phyloP scores from a whole-genome alignment of 35 echinoderm and acorn worm genomes.

The Ophiothrix spiculata region DNA sequence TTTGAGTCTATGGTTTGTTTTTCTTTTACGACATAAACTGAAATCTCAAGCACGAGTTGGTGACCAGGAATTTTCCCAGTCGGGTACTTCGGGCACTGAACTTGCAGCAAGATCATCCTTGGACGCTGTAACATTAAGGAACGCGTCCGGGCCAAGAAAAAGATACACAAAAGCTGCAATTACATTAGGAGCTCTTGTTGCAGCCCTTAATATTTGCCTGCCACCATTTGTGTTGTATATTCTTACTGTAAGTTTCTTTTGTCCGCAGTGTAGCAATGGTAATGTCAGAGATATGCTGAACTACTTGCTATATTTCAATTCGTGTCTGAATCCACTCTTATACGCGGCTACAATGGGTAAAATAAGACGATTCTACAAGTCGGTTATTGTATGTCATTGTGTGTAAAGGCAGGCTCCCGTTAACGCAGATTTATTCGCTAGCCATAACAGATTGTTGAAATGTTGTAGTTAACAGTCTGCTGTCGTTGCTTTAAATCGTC shows the following conservation, averaged over 20 bases:
- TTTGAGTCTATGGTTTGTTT: neutral
- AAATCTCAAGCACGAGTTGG: neutral
- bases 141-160: neutral
- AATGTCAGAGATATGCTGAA: neutral
- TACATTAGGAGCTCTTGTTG: conserved; percentile 14
- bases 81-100: neutral
- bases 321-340: conserved; percentile 23
- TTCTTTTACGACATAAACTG: neutral
- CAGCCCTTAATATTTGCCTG: neutral
- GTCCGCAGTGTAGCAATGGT: neutral
- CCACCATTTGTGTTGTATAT: neutral
- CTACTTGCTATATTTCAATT: conserved; percentile 10
- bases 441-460: no score
- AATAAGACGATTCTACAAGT: conserved; percentile 28
- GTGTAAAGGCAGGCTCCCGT: no score
- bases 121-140: neutral
- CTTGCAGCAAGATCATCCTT: neutral
- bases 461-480: no score
- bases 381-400: no score
- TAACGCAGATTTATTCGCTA: no score
- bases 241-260: neutral
- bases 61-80: neutral
- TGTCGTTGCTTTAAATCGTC: no score
- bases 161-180: conserved; percentile 20
- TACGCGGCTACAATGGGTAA: conserved; percentile 22